phyloP scores from a whole-genome alignment of 2,888 invertebrate genomes.

The Odontothrips loti region DNA sequence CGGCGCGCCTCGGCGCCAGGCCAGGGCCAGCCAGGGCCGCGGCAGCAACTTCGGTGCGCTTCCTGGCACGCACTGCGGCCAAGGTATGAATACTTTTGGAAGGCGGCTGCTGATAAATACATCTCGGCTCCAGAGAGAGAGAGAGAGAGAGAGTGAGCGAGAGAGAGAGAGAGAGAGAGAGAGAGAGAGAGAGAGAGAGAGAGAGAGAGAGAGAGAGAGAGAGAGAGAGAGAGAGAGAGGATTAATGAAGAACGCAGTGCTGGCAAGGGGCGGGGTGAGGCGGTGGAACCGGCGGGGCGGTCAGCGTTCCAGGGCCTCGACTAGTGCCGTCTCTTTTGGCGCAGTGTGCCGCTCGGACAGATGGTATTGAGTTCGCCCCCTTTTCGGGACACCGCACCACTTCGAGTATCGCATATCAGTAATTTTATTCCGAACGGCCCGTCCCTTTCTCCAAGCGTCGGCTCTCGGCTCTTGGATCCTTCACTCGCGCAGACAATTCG shows the following conservation, averaged over 20 bases:
- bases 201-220: constrained; percentile 35
- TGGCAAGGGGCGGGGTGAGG: constrained; percentile 29
- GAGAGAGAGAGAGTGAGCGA: no score
- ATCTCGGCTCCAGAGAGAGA: constrained; percentile 30
- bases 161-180: constrained; percentile 28
- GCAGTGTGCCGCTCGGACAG: constrained; percentile 30
- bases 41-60: no score
- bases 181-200: constrained; percentile 35
- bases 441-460: neutral
- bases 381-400: no score
- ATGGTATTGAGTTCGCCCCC: neutral
- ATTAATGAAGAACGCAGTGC: constrained; percentile 30
- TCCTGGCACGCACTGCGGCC: neutral
- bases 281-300: no score
- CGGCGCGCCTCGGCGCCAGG: no score
- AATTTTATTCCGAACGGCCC: neutral
- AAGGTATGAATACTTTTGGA: constrained; percentile 24
- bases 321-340: neutral
- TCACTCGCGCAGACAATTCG: no score
- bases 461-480: neutral
- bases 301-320: neutral
- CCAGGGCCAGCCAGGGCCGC: no score
- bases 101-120: no score
- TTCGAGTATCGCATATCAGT: neutral
- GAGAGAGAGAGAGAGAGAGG: constrained; percentile 30